Evolutionary conservation across 2,797 vertebrate species (phyloP).

Genomic region (Rhyacichthys aspro): DNA sequence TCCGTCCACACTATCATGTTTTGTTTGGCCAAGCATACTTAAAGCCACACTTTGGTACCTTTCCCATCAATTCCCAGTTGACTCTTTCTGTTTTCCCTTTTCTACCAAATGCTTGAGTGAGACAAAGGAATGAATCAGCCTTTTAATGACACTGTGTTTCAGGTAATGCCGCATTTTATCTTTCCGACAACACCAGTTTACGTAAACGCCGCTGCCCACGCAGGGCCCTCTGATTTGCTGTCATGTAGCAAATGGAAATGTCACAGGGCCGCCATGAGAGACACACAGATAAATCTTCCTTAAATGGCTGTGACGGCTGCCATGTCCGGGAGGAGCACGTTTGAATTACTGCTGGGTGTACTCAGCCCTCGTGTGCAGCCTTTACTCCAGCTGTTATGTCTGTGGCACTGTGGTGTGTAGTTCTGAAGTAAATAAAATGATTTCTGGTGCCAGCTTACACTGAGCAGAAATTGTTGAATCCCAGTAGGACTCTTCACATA

Average conservation of each 20-base stretch:
- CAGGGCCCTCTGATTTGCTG: conserved; percentile 39
- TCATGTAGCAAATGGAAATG: conserved; percentile 66
- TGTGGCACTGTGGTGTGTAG: not conserved
- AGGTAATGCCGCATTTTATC: conserved; percentile 7
- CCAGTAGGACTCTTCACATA: not conserved
- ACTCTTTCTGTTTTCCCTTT: not conserved
- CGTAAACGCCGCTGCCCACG: conserved; percentile 13
- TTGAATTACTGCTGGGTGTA: conserved; percentile 46
- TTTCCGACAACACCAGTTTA: conserved; percentile 11
- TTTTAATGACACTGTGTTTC: conserved; percentile 24
- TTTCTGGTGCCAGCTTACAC: conserved; percentile 15
- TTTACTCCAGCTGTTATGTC: conserved; percentile 27
- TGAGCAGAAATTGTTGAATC: not conserved
- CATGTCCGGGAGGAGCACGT: conserved; percentile 45
- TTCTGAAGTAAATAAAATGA: conserved; percentile 13
- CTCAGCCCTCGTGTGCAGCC: not conserved
- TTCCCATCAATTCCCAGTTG: conserved; percentile 15
- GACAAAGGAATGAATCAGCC: not conserved
- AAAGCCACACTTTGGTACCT: conserved; percentile 12
- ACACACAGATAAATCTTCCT: conserved; percentile 49
- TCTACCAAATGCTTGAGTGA: not conserved
- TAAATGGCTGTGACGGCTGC: conserved; percentile 59
- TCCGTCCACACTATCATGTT: not conserved
- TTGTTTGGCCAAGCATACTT: conserved; percentile 3
- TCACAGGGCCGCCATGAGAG: conserved; percentile 41